Conservation (phyloP, 2,888 invertebrate species). For the Coremacera marginata region DNA sequence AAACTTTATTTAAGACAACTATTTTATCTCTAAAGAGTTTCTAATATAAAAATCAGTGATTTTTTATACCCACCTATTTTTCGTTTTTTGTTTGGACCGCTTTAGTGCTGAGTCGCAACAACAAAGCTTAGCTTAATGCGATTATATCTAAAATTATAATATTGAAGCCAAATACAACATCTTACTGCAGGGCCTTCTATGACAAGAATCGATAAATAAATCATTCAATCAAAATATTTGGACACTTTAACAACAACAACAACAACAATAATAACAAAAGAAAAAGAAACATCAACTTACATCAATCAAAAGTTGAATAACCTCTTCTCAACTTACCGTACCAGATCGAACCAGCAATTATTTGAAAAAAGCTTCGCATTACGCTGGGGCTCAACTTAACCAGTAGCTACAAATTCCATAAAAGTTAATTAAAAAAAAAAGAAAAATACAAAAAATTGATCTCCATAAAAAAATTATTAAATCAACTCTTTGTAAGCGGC, state of each 20-base stretch:
- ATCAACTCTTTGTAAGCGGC: not conserved
- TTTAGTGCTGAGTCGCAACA: no score
- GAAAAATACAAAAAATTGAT: constrained; percentile 26
- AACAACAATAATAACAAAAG: not conserved
- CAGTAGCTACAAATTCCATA: constrained; percentile 62
- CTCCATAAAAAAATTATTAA: constrained; percentile 19
- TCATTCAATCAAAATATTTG: constrained; percentile 29
- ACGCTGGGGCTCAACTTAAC: constrained; percentile 47
- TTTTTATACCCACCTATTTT: no score
- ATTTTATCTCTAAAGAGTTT: no score
- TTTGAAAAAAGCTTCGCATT: not conserved
- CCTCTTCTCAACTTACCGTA: constrained; percentile 11
- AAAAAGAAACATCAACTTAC: not conserved
- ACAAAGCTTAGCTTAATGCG: no score
- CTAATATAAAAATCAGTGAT: no score
- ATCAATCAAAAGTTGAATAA: constrained; percentile 38
- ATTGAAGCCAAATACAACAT: not conserved
- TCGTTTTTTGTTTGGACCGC: no score
- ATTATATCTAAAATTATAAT: not conserved
- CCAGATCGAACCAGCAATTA: constrained; percentile 15
- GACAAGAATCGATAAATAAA: not conserved
- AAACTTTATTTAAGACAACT: no score
- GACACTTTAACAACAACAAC: not conserved
- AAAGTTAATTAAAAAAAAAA: constrained; percentile 62
- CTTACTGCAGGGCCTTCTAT: not conserved